These are phyloP conservation scores for Ondatra zibethicus DNA, from an alignment of 2,113 vertebrate genomes.

Conservation along the genomic window DNA sequence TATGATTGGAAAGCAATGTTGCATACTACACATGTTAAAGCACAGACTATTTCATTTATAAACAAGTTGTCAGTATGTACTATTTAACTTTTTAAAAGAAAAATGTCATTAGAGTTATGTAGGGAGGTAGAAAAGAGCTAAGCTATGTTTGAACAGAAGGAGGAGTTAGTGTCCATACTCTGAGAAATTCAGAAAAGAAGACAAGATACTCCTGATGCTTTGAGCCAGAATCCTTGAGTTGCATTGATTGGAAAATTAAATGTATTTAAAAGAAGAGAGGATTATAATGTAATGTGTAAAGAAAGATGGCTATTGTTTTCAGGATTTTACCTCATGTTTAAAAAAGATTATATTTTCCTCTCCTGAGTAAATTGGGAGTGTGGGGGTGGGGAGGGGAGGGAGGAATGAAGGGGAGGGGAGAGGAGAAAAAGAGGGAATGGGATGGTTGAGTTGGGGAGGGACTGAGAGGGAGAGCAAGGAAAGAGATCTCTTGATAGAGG, in stretches of 20 bases:
- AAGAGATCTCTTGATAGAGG: no score
- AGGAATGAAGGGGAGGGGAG: no score
- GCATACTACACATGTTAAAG: background rate
- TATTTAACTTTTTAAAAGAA: slow-evolving; percentile 21
- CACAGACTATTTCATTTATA: background rate
- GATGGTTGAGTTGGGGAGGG: no score
- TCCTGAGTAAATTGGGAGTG: no score
- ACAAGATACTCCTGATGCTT: background rate
- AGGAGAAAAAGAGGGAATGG: no score
- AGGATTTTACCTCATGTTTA: slow-evolving; percentile 11
- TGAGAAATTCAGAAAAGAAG: background rate
- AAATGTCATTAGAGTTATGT: background rate
- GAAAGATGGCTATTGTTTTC: background rate
- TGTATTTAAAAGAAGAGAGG: background rate
- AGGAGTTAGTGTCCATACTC: background rate
- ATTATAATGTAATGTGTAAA: background rate
- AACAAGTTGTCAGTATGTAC: background rate
- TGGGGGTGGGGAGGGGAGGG: no score
- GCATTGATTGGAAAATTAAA: slow-evolving; percentile 56
- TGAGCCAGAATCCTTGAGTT: background rate
- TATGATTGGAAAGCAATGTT: background rate
- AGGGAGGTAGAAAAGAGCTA: background rate
- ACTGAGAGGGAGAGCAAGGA: no score
- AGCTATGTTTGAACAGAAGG: slow-evolving; percentile 53
- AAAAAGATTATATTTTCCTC: background rate